A percentile compares a stretch with the other conserved stretches of the same genome.
These are phyloP conservation scores for Alouatta caraya DNA, from an alignment of 2,797 vertebrate genomes.

Conservation along the genomic window DNA sequence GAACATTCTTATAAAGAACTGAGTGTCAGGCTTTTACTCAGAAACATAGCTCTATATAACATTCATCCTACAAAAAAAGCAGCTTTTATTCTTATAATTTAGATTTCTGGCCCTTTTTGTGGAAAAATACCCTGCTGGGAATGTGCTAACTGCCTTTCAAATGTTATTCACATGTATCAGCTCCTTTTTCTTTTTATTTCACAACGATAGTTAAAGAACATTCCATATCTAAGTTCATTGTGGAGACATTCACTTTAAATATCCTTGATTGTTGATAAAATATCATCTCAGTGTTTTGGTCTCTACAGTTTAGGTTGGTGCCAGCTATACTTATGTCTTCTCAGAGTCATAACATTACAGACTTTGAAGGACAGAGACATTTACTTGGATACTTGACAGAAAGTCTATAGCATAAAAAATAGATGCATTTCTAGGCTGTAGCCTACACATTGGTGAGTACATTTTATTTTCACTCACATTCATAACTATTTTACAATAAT, in stretches of 20 bases:
- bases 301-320: background rate
- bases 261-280: conserved; percentile 39
- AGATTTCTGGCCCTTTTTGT: background rate
- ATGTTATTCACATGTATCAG: background rate
- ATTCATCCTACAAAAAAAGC: background rate
- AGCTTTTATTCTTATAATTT: background rate
- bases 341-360: conserved; percentile 31
- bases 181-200: background rate
- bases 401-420: conserved; percentile 41
- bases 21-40: background rate
- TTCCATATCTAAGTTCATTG: conserved; percentile 7
- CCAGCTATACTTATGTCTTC: background rate
- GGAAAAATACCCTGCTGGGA: background rate
- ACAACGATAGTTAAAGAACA: background rate
- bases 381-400: conserved; percentile 25
- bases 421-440: background rate
- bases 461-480: conserved; percentile 29
- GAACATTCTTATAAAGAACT: background rate
- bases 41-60: background rate
- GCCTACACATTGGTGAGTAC: background rate
- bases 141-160: background rate
- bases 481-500: conserved; percentile 12
- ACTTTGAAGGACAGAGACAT: conserved; percentile 8
- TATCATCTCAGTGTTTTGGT: conserved; percentile 41
- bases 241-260: conserved; percentile 50